Evolutionary conservation across 2,797 vertebrate genomes (phyloP), one percentile per base, ranked within the genome.

Genomic region (Micrastur ruficollis): DNA sequence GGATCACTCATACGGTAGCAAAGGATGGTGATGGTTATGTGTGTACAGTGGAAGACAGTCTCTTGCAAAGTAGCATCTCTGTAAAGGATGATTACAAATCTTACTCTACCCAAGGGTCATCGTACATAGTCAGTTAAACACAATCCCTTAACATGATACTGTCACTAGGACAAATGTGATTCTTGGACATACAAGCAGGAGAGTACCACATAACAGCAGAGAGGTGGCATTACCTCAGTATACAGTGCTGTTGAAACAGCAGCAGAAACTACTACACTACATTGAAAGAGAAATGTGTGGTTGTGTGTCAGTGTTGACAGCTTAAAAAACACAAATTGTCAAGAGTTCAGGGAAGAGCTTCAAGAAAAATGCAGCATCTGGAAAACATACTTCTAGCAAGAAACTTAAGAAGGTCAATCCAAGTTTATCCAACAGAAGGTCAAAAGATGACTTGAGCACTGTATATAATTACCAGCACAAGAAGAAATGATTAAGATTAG

Each of bases 401-500:
- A 80, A 73, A 81, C 67, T 71, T 65, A 36, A 66, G 70, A 66
- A 94, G 76, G 70, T 93, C 90, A 95, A n/a, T 40, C 20, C n/a
- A 76, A 92, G 94, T 93, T 95, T 91, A 93, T 61, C 34, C 78
- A 81, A 44, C 23, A 82, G 61, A 89, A 95, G 78, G 83, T 93
- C 78, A 95, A 76, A 88, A 76, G 55, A 76, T 56, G 3, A 34
- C 36, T 80, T 46, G 19, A 89, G 40, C 34, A n/a, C 56, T 55
- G 16, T 78, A 65, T 86, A 4, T 36, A 89, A 94, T 73, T 85
- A 92, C 25, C 61, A 61, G 34, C 32, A 76, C 38, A 61, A 84
- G 38, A 93, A 89, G 42, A 87, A 80, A 79, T 50, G 1, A 84
- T 36, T 56, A 89, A 50, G 53, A 80, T 59, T 71, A 42, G 14